These are phyloP conservation scores for Helicoverpa armigera DNA, from an alignment of 1,140 invertebrate species.

Conservation along the genomic window DNA sequence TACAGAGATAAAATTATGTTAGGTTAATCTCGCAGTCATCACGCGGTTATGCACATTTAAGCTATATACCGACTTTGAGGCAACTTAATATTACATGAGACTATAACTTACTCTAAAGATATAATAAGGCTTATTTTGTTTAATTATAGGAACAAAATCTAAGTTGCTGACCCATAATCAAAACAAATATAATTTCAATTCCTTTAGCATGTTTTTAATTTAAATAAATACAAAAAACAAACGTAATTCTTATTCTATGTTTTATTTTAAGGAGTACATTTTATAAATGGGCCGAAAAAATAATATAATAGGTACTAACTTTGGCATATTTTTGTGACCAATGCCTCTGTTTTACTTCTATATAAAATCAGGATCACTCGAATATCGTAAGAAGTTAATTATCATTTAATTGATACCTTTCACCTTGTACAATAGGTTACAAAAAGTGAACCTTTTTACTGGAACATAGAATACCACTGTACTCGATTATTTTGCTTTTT, in stretches of 20 bases:
- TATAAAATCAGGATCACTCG: conserved; percentile 19
- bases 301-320: conserved; percentile 25
- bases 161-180: conserved; percentile 3
- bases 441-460: not conserved
- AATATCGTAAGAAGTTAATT: conserved; percentile 23
- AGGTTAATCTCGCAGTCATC: not conserved
- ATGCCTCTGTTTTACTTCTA: conserved; percentile 27
- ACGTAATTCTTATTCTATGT: conserved; percentile 15
- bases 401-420: conserved; percentile 11
- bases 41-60: not conserved
- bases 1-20: conserved; percentile 19
- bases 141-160: conserved; percentile 15
- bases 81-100: conserved; percentile 2
- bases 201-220: conserved; percentile 2
- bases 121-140: not conserved
- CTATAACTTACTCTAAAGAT: conserved; percentile 11
- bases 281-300: conserved; percentile 33
- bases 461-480: not conserved
- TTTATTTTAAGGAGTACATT: conserved; percentile 33
- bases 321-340: conserved; percentile 37
- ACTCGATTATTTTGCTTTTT: not conserved
- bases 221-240: conserved; percentile 19
- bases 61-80: not conserved
- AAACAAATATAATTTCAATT: conserved; percentile 13
- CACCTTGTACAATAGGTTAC: not conserved